These are phyloP conservation scores for Morone chrysops DNA, from an alignment of 2,113 vertebrate species.

Conservation along the genomic window DNA sequence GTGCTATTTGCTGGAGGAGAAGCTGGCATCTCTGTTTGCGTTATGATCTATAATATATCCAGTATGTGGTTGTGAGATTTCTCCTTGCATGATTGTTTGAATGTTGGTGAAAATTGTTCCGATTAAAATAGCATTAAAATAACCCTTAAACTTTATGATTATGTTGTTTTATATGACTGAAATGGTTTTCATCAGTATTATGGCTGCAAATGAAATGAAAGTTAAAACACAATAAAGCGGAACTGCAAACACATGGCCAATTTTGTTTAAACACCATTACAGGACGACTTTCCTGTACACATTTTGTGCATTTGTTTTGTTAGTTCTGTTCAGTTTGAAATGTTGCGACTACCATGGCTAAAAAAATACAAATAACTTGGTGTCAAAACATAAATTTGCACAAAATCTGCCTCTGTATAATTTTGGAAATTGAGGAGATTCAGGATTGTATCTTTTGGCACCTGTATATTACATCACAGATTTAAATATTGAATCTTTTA, in stretches of 20 bases:
- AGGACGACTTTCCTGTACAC: neutral
- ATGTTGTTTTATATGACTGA: slow-evolving; percentile 5
- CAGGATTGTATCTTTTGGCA: slow-evolving; percentile 11
- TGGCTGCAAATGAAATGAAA: neutral
- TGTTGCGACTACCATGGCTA: too few relatives aligned
- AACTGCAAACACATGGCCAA: neutral
- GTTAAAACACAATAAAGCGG: neutral
- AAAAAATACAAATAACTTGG: neutral
- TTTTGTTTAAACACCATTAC: slow-evolving; percentile 14
- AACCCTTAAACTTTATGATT: neutral
- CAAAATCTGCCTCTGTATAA: neutral
- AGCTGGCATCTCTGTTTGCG: slow-evolving; percentile 10
- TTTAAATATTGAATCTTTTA: slow-evolving; percentile 28
- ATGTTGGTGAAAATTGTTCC: neutral
- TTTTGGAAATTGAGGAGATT: slow-evolving; percentile 7
- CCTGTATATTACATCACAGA: slow-evolving; percentile 6
- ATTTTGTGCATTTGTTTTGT: neutral
- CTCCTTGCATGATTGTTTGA: slow-evolving; percentile 5
- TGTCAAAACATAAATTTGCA: neutral
- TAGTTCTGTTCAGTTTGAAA: neutral
- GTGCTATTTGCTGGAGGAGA: slow-evolving; percentile 9
- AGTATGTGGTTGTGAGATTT: slow-evolving; percentile 24
- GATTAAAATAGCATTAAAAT: slow-evolving; percentile 8
- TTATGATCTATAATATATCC: slow-evolving; percentile 8
- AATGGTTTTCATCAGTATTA: neutral